A percentile compares a stretch with the other conserved stretches of the same genome.
These are phyloP conservation scores for Dromococcyx pavoninus DNA, from an alignment of 2,797 vertebrate species.

Conservation along the genomic window DNA sequence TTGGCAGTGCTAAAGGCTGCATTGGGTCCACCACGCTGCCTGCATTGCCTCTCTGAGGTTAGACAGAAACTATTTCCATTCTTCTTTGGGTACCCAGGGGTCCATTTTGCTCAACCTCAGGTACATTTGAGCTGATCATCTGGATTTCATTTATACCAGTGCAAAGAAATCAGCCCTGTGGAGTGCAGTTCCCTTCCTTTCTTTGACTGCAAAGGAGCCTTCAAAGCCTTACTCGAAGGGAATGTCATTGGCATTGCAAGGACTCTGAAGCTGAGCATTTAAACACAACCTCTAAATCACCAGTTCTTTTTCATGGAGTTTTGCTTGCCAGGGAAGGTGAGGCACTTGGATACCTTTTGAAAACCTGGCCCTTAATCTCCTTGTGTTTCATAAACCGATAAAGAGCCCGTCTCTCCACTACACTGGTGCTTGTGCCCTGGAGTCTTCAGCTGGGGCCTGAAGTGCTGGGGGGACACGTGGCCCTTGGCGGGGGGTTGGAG, in stretches of 20 bases:
- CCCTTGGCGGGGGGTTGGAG: background rate
- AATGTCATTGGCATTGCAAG: fast-evolving
- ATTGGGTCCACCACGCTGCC: fast-evolving
- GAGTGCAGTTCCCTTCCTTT: background rate
- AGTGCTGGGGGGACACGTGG: background rate
- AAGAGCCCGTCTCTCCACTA: fast-evolving
- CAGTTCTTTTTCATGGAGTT: fast-evolving
- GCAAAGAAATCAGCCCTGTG: background rate
- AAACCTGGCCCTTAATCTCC: background rate
- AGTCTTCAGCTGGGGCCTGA: background rate
- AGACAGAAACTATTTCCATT: background rate
- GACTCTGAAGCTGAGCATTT: background rate
- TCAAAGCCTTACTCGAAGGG: fast-evolving
- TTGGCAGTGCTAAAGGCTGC: background rate
- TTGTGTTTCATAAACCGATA: background rate
- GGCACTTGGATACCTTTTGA: background rate
- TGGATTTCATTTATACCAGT: background rate
- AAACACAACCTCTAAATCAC: background rate
- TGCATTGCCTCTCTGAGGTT: background rate
- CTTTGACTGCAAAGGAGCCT: background rate
- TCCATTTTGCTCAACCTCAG: background rate
- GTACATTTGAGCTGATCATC: background rate
- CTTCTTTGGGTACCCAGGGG: background rate
- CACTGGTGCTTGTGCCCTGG: background rate
- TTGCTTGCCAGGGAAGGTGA: background rate